Evolutionary conservation across 1,140 invertebrate species (phyloP).

Genomic region (Formica selysi): DNA sequence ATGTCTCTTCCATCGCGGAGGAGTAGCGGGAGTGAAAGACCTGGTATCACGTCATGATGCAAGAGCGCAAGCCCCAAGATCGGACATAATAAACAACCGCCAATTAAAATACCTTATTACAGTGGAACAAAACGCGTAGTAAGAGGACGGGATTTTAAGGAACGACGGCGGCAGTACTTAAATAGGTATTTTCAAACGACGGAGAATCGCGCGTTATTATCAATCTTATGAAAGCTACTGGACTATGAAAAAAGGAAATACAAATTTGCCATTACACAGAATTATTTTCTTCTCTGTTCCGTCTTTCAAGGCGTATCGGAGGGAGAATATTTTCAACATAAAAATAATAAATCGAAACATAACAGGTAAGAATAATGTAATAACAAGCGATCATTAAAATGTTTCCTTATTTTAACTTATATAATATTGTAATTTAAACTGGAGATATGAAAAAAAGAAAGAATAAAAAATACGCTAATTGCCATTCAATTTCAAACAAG

Average conservation of each 20-base stretch:
- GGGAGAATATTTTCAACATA: slow-evolving; percentile 1
- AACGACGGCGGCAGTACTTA: slow-evolving; percentile 50
- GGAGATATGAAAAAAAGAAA: slow-evolving; percentile 16
- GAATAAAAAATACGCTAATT: slow-evolving; percentile 52
- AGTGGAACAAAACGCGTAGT: slow-evolving; percentile 75
- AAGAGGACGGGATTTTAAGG: slow-evolving; percentile 66
- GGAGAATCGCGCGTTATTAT: slow-evolving; percentile 64
- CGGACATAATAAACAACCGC: slow-evolving; percentile 76
- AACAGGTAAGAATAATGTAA: not conserved
- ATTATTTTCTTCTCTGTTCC: slow-evolving; percentile 43
- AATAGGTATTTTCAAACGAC: slow-evolving; percentile 60
- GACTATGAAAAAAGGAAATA: slow-evolving; percentile 63
- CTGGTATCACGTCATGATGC: slow-evolving; percentile 6
- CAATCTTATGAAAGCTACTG: slow-evolving; percentile 49
- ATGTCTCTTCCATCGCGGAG: slow-evolving; percentile 56
- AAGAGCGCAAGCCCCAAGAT: slow-evolving; percentile 31
- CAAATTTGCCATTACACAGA: slow-evolving; percentile 73
- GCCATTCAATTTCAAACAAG: slow-evolving; percentile 10
- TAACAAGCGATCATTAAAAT: slow-evolving; percentile 12
- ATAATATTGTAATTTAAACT: slow-evolving; percentile 34
- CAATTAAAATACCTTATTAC: slow-evolving; percentile 85
- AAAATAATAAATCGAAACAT: slow-evolving; percentile 41
- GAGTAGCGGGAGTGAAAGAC: slow-evolving; percentile 29
- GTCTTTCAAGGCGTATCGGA: slow-evolving; percentile 24
- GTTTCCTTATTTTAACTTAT: not conserved